Evolutionary conservation across 2,113 vertebrate species (phyloP), one percentile per base, ranked within the genome.

Genomic region (Seriola rivoliana): DNA sequence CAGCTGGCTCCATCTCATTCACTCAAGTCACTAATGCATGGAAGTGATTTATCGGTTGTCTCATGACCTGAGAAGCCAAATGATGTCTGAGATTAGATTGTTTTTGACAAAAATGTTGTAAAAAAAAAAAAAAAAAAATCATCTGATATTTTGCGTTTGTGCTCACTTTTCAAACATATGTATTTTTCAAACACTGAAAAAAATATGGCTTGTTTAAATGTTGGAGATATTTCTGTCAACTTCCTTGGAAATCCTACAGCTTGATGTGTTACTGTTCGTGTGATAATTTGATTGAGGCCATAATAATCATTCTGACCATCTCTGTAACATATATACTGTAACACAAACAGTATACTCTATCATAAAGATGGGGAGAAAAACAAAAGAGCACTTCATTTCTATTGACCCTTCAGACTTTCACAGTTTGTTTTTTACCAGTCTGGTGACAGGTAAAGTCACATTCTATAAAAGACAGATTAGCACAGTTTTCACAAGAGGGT

Each of bases 11-110:
- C 8, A 57, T 80, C 44, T 67, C n/a, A 12, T 52, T 83, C 19
- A 55, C 58, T 80, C 29, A 25, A 55, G 25, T 66, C 55, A 60
- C 71, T 84, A 73, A 88, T 83, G 75, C 40, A 86, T 82, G 71
- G 52, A 55, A 79, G 38, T 75, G 81, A 87, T 83, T 76, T 66
- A 69, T 25, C 64, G 78, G 66, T 81, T 67, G n/a, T 10, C 10
- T 75, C 36, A 44, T 40, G 0, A 72, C 74, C 55, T 75, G 71
- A 70, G 32, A n/a, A 76, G 78, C 84, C 60, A 64, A 25, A 65
- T 71, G 25, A 60, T 81, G 44, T 38, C 21, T 70, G 21, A 64
- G n/a, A 78, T 38, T 13, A 55, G 29, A 78, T 38, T n/a, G 7
- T 71, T 55, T 44, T 21, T 23, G 17, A 65, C 23, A 38, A 4